Percentiles rank a stretch among this genome's conserved stretches.
Evolutionary conservation across 2,797 vertebrate species (phyloP).

Genomic region (Phataginus tetradactyla): DNA sequence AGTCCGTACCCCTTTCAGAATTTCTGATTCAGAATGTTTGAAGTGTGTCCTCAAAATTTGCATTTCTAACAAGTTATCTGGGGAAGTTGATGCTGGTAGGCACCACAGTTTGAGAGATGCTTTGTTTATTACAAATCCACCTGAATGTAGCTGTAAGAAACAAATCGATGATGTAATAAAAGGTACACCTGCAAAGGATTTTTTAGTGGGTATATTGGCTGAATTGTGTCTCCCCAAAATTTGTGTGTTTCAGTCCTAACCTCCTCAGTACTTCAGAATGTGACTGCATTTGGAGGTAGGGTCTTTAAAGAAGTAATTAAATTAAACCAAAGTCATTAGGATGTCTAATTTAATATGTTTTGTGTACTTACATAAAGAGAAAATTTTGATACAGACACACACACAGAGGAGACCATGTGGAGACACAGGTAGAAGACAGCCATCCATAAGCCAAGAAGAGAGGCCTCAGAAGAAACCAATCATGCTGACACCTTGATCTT

Average conservation of each 20-base stretch:
- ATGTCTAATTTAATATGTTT: neutral
- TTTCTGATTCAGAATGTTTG: neutral
- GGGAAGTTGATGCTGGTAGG: neutral
- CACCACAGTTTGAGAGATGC: neutral
- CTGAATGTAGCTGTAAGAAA: neutral
- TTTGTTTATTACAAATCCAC: neutral
- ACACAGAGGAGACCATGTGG: neutral
- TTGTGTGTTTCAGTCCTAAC: neutral
- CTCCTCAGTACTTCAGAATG: neutral
- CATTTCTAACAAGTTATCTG: neutral
- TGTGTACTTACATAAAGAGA: neutral
- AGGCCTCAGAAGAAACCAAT: neutral
- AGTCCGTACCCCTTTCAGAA: neutral
- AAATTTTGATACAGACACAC: neutral
- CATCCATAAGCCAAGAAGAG: neutral
- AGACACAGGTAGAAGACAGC: neutral
- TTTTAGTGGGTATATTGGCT: neutral
- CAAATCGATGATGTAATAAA: neutral
- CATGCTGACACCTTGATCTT: neutral
- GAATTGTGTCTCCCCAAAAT: neutral
- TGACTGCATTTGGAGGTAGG: neutral
- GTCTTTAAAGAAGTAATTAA: neutral
- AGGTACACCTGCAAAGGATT: neutral
- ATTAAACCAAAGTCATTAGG: neutral
- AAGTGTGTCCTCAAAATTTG: neutral